Base-by-base conservation (phyloP, 2,888 invertebrate genomes). In the Lottia scabra region DNA sequence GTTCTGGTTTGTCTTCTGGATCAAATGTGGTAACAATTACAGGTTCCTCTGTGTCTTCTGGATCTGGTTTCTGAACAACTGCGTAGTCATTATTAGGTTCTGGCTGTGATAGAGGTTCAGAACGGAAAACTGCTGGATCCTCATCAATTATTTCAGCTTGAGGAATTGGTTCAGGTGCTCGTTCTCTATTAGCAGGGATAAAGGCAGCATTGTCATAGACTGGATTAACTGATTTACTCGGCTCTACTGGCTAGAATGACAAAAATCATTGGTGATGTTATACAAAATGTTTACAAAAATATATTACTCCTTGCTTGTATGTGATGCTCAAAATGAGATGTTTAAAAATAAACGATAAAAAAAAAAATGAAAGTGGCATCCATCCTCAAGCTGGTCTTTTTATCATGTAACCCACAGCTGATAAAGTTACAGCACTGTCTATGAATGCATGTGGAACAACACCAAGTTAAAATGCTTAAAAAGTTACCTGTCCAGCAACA, bases 171-270 rank as follows among this genome's bases (percentile, higher is more conserved):
- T 38, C 56, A 19, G 67, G 67, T 2, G 30, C 48, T 16, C 27
- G 48, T 8, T 38, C 56, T 12, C 64, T 43, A 44, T 74, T 75
- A 19, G 66, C 70, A 23, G 45, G 67, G 13, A 70, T 64, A 48
- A 63, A 76, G 2, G 65, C 76, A 66, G 43, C 43, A 65, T 78
- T 78, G 69, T 79, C 77, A 70, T 81, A 81, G 38, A 79, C 72
- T 13, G 78, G 79, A 65, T 78, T 75, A 15, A 75, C 38, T 56
- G 65, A 75, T 12, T 71, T 63, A 23, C 26, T 30, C 10, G 56
- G 48, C 12, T 62, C 67, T 65, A 70, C 62, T 30, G 62, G 68
- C 65, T 72, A 62, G n/a, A 72, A 67, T 65, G 46, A 63, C 63
- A 64, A 43, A 16, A 63, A 66, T 27, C 30, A 67, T 23, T 38